A percentile compares a stretch with the other conserved stretches of the same genome.
Conservation (phyloP, 1,140 invertebrate species). For the Zaprionus lachaisei region DNA sequence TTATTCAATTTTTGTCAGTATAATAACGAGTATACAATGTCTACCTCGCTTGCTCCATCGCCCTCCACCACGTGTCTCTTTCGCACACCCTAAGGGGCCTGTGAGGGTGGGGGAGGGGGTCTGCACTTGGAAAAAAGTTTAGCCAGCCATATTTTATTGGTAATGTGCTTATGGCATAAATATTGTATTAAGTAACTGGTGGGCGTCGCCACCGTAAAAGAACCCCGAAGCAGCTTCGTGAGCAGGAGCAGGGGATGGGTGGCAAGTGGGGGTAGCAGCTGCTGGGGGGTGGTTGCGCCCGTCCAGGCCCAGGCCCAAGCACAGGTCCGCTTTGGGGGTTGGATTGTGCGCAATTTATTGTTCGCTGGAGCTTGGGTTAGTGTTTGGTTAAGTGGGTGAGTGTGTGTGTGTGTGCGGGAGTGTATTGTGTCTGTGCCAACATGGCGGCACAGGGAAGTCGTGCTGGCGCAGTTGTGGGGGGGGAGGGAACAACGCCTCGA, state of each 20-base stretch:
- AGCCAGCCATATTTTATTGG: slow-evolving; percentile 82
- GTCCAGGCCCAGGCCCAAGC: not conserved
- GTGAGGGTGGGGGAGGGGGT: no score
- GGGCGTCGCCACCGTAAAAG: slow-evolving; percentile 71
- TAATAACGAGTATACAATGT: slow-evolving; percentile 60
- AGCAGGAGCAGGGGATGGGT: not conserved
- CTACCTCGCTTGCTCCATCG: slow-evolving; percentile 31
- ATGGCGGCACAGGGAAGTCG: slow-evolving; percentile 54
- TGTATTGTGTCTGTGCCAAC: slow-evolving; percentile 53
- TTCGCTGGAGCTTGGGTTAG: slow-evolving; percentile 49
- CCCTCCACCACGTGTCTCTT: slow-evolving; percentile 5
- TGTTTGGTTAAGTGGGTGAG: slow-evolving; percentile 42
- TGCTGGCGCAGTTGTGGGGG: not conserved
- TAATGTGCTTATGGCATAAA: slow-evolving; percentile 84
- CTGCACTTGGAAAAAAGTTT: slow-evolving; percentile 65
- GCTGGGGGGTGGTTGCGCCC: slow-evolving; percentile 22
- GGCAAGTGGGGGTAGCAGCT: slow-evolving; percentile 3
- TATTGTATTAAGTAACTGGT: slow-evolving; percentile 84
- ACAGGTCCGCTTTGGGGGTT: slow-evolving; percentile 61
- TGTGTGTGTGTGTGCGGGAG: slow-evolving; percentile 39
- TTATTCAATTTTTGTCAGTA: slow-evolving; percentile 78
- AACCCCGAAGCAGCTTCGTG: not conserved
- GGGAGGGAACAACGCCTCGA: slow-evolving; percentile 42
- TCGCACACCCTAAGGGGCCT: slow-evolving; percentile 28
- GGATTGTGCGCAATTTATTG: slow-evolving; percentile 81